Percentiles rank a stretch among this genome's conserved stretches.
Evolutionary conservation across 2,113 vertebrate species (phyloP).

Genomic region (Rattus rattus): DNA sequence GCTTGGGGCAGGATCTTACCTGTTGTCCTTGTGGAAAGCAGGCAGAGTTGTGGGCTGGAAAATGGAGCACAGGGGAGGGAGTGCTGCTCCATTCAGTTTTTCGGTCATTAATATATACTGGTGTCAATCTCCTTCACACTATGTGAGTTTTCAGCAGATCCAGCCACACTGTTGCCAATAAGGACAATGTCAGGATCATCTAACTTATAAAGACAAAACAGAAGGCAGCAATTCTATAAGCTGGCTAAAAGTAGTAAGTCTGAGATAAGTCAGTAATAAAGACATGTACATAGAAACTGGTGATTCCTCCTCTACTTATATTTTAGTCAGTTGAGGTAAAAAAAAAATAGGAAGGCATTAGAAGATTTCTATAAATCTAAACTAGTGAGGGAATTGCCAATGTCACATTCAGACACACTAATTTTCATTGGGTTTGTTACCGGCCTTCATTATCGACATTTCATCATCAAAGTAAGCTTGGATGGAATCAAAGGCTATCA

Average conservation of each 20-base stretch:
- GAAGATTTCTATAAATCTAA: conserved; percentile 2
- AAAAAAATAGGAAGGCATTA: neutral
- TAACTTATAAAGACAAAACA: neutral
- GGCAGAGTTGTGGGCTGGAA: too few relatives aligned
- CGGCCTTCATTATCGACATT: neutral
- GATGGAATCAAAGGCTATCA: neutral
- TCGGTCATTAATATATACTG: neutral
- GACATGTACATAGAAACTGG: neutral
- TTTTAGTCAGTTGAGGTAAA: neutral
- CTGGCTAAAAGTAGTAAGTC: neutral
- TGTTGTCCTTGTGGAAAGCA: too few relatives aligned
- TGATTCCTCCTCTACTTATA: neutral
- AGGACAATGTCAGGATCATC: neutral
- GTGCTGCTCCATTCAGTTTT: neutral
- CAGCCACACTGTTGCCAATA: neutral
- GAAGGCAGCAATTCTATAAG: neutral
- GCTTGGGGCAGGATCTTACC: too few relatives aligned
- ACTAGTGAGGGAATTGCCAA: neutral
- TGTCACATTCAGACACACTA: neutral
- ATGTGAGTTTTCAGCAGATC: neutral
- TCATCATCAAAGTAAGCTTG: neutral
- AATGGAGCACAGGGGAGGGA: too few relatives aligned
- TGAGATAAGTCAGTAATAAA: neutral
- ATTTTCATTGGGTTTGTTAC: conserved; percentile 14
- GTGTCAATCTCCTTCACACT: neutral